phyloP scores from a whole-genome alignment of 2,888 invertebrate species.

The Adelphocoris suturalis region DNA sequence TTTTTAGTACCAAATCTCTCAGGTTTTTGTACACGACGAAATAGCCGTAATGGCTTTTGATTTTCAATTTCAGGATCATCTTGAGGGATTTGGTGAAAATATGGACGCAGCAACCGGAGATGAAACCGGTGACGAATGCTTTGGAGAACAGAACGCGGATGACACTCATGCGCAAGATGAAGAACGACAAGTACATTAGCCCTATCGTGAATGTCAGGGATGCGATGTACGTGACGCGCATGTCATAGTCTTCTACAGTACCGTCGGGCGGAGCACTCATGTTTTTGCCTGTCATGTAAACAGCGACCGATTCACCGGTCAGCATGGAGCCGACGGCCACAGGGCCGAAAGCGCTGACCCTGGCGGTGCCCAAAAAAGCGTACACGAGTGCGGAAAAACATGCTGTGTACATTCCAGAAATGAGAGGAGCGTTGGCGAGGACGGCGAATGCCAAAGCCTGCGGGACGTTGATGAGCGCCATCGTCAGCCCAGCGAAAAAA shows the following conservation, averaged over 20 bases:
- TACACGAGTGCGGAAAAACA: conserved; percentile 73
- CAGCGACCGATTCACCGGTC: conserved; percentile 73
- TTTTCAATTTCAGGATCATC: conserved; percentile 68
- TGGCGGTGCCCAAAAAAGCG: conserved; percentile 73
- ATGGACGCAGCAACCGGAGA: conserved; percentile 72
- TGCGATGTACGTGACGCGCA: conserved; percentile 55
- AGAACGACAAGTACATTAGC: conserved; percentile 70
- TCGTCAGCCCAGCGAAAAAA: conserved; percentile 89
- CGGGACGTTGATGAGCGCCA: conserved; percentile 93
- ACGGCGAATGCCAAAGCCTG: conserved; percentile 82
- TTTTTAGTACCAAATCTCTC: conserved; percentile 45
- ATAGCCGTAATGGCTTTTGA: conserved; percentile 71
- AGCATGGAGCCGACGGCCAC: conserved; percentile 74
- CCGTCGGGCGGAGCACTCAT: conserved; percentile 58
- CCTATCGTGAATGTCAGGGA: conserved; percentile 72
- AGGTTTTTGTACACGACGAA: conserved; percentile 70
- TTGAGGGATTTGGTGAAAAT: conserved; percentile 72
- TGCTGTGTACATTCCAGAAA: conserved; percentile 74
- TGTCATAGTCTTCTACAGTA: conserved; percentile 33
- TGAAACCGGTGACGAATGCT: conserved; percentile 72
- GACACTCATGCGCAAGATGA: conserved; percentile 70
- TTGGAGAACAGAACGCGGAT: conserved; percentile 71
- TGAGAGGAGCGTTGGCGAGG: conserved; percentile 73
- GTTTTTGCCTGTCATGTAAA: conserved; percentile 52
- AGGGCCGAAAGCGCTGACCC: conserved; percentile 73